Base-by-base conservation (phyloP, 2,888 invertebrate genomes). In the Meliscaeva auricollis region DNA sequence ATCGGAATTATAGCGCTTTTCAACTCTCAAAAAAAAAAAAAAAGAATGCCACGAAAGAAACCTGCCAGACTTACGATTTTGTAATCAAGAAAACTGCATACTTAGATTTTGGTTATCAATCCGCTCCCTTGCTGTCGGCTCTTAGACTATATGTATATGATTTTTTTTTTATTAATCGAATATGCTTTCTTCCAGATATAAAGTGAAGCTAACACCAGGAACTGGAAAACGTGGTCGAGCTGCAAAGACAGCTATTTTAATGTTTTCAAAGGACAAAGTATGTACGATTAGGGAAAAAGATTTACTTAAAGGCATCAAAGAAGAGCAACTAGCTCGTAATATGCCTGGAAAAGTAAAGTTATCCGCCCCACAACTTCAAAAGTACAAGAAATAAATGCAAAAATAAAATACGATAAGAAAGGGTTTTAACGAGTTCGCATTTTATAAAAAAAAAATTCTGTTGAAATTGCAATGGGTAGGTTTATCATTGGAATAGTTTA, bases 261-360 rank as follows among this genome's bases (percentile, higher is more conserved):
- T 98, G 92, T 99, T 99, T 92, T 93, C 97, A 3, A 94, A 96
- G 85, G 98, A 98, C 88, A 96, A 96, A 90, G 90, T 92, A 0
- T 95, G 96, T 32, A 94, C 95, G 0, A 92, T 93, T 3, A 93
- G 98, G 48, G 99, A 99, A 92, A 96, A 95, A 89, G 98, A 99
- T 92, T 93, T 99, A 11, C 93, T 99, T 5, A 97, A 97, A 90
- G 96, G 97, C 3, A 96, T 98, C 8, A 97, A 97, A 91, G 98
- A 99, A 89, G 98, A 98, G 90, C 96, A 96, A 84, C 93, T 98
- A 35, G 97, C 98, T 0, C 94, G 98, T 88, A 99, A 99, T 93
- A 95, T 99, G 91, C 99, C 99, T 9, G 98, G 99, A 41, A 99
- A 98, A 93, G 98, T 99, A 0, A 99, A 99, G 92, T 93, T 99